These are phyloP conservation scores for Caenorhabditis afra DNA, from an alignment of 2,888 invertebrate species.

Conservation along the genomic window DNA sequence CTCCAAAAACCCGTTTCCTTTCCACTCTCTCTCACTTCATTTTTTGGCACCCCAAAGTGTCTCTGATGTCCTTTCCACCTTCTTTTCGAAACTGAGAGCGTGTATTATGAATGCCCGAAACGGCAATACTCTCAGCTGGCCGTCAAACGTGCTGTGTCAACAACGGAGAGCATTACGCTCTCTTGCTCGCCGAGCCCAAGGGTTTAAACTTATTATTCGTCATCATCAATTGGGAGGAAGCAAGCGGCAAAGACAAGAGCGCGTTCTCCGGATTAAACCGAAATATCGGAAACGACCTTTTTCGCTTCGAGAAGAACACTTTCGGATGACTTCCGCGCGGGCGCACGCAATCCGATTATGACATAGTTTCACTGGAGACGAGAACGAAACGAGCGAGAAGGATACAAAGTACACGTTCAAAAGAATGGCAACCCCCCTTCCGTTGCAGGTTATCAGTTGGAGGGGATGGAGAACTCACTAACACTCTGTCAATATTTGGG, in stretches of 20 bases:
- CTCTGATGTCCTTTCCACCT: slow-evolving; percentile 9
- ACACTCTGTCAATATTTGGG: slow-evolving; percentile 45
- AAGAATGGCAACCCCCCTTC: slow-evolving; percentile 5
- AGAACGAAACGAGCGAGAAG: slow-evolving; percentile 23
- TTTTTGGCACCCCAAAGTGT: slow-evolving; percentile 9
- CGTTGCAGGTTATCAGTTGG: slow-evolving; percentile 22
- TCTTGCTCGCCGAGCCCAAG: slow-evolving; percentile 16
- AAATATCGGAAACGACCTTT: neutral
- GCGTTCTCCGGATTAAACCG: slow-evolving; percentile 6
- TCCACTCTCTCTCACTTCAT: neutral
- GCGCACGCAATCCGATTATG: slow-evolving; percentile 50
- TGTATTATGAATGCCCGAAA: slow-evolving; percentile 42
- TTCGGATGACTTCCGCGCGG: neutral
- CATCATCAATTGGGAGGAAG: neutral
- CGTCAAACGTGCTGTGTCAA: slow-evolving; percentile 48
- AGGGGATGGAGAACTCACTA: slow-evolving; percentile 14
- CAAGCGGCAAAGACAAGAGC: slow-evolving; percentile 11
- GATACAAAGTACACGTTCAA: slow-evolving; percentile 7
- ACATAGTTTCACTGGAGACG: slow-evolving; percentile 21
- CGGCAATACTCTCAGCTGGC: slow-evolving; percentile 29
- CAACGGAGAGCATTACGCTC: slow-evolving; percentile 27
- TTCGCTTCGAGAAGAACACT: neutral
- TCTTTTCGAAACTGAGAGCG: neutral
- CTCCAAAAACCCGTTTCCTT: neutral
- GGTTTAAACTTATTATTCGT: slow-evolving; percentile 32